A percentile compares a stretch with the other conserved stretches of the same genome.
phyloP scores from a whole-genome alignment of 2,888 invertebrate genomes.

The Ormyrus rosae region DNA sequence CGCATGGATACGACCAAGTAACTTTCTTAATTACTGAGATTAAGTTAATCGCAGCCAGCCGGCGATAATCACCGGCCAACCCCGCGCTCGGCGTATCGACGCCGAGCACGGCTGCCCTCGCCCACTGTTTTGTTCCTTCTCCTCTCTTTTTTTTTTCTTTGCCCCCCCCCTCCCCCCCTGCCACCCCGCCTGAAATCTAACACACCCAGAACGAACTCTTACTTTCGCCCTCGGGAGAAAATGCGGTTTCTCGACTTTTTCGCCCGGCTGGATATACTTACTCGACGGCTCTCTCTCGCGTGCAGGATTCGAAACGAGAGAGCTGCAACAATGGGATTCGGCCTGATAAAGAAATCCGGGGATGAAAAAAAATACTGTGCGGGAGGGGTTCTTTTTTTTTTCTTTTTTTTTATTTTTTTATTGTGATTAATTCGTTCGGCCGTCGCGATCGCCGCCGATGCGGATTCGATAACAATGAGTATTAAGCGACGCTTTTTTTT shows the following conservation, averaged over 20 bases:
- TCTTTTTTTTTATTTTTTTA: too few relatives aligned
- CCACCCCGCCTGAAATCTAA: conserved; percentile 34
- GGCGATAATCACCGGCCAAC: conserved; percentile 70
- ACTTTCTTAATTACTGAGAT: conserved; percentile 75
- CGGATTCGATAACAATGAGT: too few relatives aligned
- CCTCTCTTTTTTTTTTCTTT: conserved; percentile 3
- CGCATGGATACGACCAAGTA: conserved; percentile 68
- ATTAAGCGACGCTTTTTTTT: too few relatives aligned
- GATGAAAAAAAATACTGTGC: too few relatives aligned
- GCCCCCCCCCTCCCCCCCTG: background rate
- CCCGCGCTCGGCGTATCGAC: conserved; percentile 54
- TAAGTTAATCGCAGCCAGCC: conserved; percentile 73
- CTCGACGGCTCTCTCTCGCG: too few relatives aligned
- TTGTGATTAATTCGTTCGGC: too few relatives aligned
- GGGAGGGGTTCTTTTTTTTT: too few relatives aligned
- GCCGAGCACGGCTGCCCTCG: conserved; percentile 34
- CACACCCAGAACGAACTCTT: conserved; percentile 41
- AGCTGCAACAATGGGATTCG: too few relatives aligned
- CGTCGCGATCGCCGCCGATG: too few relatives aligned
- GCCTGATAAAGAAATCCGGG: too few relatives aligned
- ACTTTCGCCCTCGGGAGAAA: conserved; percentile 43
- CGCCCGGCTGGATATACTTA: background rate
- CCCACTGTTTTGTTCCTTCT: conserved; percentile 40
- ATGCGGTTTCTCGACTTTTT: conserved; percentile 44
- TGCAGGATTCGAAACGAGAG: too few relatives aligned